Percentiles rank a stretch among this genome's conserved stretches.
These are phyloP conservation scores for Tetragonula clypearis DNA, from an alignment of 1,140 invertebrate genomes.

Conservation along the genomic window DNA sequence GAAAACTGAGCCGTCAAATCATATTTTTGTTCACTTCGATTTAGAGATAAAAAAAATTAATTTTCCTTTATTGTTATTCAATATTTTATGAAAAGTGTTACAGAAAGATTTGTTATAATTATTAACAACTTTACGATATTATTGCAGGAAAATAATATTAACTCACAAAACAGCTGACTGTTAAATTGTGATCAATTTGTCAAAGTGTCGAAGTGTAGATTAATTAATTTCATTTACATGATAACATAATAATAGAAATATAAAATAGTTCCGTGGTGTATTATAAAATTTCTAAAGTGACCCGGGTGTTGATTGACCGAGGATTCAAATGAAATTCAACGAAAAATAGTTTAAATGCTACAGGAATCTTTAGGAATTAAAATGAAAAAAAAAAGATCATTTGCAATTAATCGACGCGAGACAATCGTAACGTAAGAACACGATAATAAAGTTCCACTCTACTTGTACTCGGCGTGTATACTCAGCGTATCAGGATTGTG, in stretches of 20 bases:
- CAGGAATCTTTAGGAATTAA: background rate
- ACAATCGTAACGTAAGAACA: background rate
- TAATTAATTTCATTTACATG: too few species aligned
- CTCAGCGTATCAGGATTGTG: conserved; percentile 48
- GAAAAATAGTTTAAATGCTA: too few species aligned
- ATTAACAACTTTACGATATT: background rate
- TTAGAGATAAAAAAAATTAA: background rate
- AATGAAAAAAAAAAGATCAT: background rate
- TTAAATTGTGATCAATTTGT: too few species aligned
- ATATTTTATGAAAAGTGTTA: background rate
- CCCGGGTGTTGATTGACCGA: too few species aligned
- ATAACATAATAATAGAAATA: too few species aligned
- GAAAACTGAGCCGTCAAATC: too few species aligned
- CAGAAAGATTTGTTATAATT: background rate
- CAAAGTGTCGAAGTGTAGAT: too few species aligned
- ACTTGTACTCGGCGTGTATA: background rate
- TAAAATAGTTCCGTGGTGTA: too few species aligned
- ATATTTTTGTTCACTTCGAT: background rate
- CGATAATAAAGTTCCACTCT: conserved; percentile 3
- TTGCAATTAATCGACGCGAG: background rate
- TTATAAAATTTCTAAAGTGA: too few species aligned
- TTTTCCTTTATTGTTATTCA: background rate
- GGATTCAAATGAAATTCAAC: too few species aligned
- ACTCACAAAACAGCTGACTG: too few species aligned
- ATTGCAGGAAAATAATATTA: background rate